Conservation (phyloP, 1,140 invertebrate species). For the Ips typographus region DNA sequence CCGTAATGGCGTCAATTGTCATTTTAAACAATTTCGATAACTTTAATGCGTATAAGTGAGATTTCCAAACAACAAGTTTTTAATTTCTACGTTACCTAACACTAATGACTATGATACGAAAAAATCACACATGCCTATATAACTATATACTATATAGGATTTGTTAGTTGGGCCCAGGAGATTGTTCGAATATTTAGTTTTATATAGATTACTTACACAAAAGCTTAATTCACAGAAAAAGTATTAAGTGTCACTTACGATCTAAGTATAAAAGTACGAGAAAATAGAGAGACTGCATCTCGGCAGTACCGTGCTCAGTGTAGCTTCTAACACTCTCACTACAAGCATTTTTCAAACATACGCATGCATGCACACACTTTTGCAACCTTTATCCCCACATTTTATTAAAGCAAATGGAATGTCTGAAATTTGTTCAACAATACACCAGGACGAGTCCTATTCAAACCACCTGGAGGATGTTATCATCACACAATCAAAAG, state of each 20-base stretch:
- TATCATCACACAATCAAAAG: too few species aligned
- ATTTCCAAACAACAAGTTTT: constrained; percentile 22
- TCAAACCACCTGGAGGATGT: too few species aligned
- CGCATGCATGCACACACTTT: not conserved
- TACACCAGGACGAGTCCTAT: not conserved
- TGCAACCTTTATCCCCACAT: too few species aligned
- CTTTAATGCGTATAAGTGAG: constrained; percentile 6
- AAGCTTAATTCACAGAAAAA: constrained; percentile 44
- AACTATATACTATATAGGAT: constrained; percentile 50
- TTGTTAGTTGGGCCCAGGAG: constrained; percentile 53
- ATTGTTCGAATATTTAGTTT: constrained; percentile 51
- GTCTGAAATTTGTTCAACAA: not conserved
- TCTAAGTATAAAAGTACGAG: constrained; percentile 44
- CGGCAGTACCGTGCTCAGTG: constrained; percentile 44
- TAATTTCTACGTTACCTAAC: constrained; percentile 41
- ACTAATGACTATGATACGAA: constrained; percentile 53
- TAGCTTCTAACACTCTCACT: constrained; percentile 3
- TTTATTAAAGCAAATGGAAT: too few species aligned
- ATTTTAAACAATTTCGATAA: constrained; percentile 3
- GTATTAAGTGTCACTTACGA: constrained; percentile 45
- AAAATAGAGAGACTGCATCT: constrained; percentile 37
- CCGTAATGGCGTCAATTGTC: constrained; percentile 18
- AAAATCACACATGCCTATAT: constrained; percentile 53
- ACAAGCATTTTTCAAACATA: not conserved
- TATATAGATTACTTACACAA: constrained; percentile 43